Base-by-base conservation (phyloP, 2,797 vertebrate genomes). In the Podarcis lilfordi region DNA sequence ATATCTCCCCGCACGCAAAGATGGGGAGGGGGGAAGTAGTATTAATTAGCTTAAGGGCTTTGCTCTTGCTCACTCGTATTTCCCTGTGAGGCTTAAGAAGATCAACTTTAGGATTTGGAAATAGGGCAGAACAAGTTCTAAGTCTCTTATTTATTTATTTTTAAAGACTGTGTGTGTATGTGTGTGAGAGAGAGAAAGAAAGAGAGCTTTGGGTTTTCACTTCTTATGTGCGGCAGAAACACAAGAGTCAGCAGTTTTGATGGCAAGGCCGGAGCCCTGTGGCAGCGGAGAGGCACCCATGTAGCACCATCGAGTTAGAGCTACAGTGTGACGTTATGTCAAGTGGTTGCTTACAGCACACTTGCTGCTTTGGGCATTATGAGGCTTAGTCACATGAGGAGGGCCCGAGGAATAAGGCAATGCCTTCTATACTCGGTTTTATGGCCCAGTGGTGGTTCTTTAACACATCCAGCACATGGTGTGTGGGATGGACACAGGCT, bases 41-140 rank as follows among this genome's bases (percentile, higher is more conserved):
- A 95, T 94, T 95, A 95, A 96, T 96, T 95, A 96, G 92, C 93
- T 95, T 92, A 96, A 94, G 94, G 90, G 89, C 94, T 96, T 95
- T 95, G 91, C 79, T 94, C 17, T 96, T 91, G 79, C 71, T 92
- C 80, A 83, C 83, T 93, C 75, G 50, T 69, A 23, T 93, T 92
- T 96, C 82, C 80, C 82, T 93, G 80, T 1, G 0, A 94, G 69
- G 77, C 86, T 91, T 95, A 95, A 91, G 92, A 93, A 92, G 92
- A 95, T 94, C 90, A 89, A 93, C 82, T 95, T 91, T 25, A 92
- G 91, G 88, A 68, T 91, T 85, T 94, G 92, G 93, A 95, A 96
- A 93, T 91, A 95, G 93, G 91, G 83, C 92, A 95, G 88, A 86
- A 92, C 19, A 76, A 76, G 79, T 94, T 92, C 92, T 92, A 92